phyloP scores from a whole-genome alignment of 2,113 vertebrate genomes.

The Melanerpes aurifrons region DNA sequence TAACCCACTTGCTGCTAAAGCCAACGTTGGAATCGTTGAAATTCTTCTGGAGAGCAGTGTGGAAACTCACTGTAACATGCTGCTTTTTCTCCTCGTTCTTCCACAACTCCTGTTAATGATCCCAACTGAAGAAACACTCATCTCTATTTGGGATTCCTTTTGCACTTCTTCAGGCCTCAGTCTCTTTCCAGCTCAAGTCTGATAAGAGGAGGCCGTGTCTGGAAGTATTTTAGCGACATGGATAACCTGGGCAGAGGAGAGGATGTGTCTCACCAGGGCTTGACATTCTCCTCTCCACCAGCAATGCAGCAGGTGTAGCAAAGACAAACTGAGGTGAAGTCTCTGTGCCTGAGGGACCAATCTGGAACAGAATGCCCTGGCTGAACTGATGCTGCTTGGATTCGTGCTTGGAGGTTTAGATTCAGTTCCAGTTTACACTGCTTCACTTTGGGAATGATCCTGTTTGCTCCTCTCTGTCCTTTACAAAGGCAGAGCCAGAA shows the following conservation, averaged over 20 bases:
- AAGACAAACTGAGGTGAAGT: not conserved
- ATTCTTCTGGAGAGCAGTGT: not conserved
- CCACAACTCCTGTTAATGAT: not conserved
- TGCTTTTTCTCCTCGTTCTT: not conserved
- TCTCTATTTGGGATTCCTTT: not conserved
- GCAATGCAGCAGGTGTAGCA: not conserved
- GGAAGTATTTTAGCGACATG: not conserved
- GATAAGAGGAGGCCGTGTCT: not conserved
- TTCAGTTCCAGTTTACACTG: fast-evolving
- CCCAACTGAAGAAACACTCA: not conserved
- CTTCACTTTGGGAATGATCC: not conserved
- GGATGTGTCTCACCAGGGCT: not conserved
- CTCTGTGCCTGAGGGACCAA: not conserved
- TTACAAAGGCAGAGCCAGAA: not conserved
- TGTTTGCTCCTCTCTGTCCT: not conserved
- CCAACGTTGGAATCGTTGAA: not conserved
- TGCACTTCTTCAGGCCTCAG: not conserved
- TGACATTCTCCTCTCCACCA: not conserved
- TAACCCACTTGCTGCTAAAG: slow-evolving; percentile 15
- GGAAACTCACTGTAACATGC: not conserved
- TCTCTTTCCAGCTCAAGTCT: not conserved
- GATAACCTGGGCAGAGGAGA: not conserved
- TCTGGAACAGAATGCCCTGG: not conserved
- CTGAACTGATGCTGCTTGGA: not conserved
- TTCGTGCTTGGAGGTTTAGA: not conserved